Base-by-base conservation (phyloP, 2,888 invertebrate species). In the Ectobius pallidus region DNA sequence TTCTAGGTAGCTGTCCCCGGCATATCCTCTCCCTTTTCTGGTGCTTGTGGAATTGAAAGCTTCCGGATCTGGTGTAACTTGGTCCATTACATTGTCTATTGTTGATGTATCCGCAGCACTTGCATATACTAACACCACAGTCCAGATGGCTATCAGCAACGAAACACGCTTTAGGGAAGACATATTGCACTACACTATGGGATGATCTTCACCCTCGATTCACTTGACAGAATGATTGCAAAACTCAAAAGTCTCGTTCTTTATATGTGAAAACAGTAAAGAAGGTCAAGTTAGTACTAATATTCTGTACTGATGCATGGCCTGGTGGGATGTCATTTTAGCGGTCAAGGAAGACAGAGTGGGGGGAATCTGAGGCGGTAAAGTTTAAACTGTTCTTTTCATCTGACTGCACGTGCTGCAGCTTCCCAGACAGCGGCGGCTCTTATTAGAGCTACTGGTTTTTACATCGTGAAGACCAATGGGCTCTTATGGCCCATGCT, bases 1-100 rank as follows among this genome's bases (percentile, higher is more conserved):
- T 20, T 75, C 76, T 30, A 76, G 62, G 61, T 76, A 76, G 3
- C 32, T 42, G 39, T 75, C 75, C 2, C 71, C 75, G 11, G 71
- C 44, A 16, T 65, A 65, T 0, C 16, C 44, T 44, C 44, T 22
- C 3, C 46, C 27, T 14, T 46, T 11, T 46, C 46, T 27, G 39
- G 14, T 11, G 42, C 25, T 65, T 16, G 16, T 14, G 16, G 42
- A 39, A 25, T 39, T 63, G 14, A 11, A 11, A 14, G 11, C 3
- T 11, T 42, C 22, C 22, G 32, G n/a, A n/a, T n/a, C 2, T 22
- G 14, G n/a, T 3, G 42, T 42, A 16, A 18, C n/a, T 7, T 39
- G 20, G 14, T 39, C 34, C 16, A 11, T 3, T 9, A 16, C 18
- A 6, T 14, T 20, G 14, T 63, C 25, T 4, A 11, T 16, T 22